Percentiles rank a stretch among this genome's conserved stretches.
Conservation (phyloP, 2,888 invertebrate genomes). For the Plagodis dolabraria region DNA sequence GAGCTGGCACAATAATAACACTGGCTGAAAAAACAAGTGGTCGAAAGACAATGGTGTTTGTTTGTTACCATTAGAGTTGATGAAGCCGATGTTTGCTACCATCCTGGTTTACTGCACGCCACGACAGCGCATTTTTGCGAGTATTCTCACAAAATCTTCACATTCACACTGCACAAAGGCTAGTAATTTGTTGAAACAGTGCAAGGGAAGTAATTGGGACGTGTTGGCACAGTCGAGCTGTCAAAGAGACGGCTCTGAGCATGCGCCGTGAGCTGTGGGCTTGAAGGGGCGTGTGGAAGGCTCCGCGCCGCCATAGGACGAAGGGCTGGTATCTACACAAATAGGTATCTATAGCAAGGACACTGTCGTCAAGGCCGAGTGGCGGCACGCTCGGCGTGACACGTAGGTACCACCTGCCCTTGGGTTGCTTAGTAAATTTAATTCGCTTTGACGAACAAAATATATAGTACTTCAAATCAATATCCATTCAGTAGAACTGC, state of each 20-base stretch:
- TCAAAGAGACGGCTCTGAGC: slow-evolving; percentile 60
- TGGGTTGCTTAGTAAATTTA: slow-evolving; percentile 40
- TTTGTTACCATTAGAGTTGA: slow-evolving; percentile 73
- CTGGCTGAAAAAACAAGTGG: slow-evolving; percentile 18
- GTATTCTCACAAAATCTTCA: slow-evolving; percentile 19
- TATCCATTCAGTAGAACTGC: no score
- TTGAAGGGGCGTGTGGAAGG: slow-evolving; percentile 70
- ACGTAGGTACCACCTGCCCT: slow-evolving; percentile 53
- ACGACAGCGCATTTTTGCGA: slow-evolving; percentile 50
- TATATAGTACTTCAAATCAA: slow-evolving; percentile 22
- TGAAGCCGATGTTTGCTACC: slow-evolving; percentile 76
- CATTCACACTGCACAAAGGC: slow-evolving; percentile 21
- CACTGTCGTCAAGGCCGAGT: slow-evolving; percentile 70
- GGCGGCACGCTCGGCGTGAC: slow-evolving; percentile 39
- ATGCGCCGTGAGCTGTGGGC: slow-evolving; percentile 71
- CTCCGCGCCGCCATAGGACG: slow-evolving; percentile 70
- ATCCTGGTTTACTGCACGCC: slow-evolving; percentile 61
- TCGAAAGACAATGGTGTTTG: slow-evolving; percentile 43
- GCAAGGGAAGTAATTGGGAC: slow-evolving; percentile 62
- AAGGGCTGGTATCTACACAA: slow-evolving; percentile 48
- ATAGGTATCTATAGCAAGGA: slow-evolving; percentile 37
- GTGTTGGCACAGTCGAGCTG: slow-evolving; percentile 71
- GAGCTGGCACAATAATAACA: slow-evolving; percentile 10
- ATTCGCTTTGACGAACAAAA: slow-evolving; percentile 31
- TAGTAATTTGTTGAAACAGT: slow-evolving; percentile 45